Percentiles rank a stretch among this genome's conserved stretches.
phyloP scores from a whole-genome alignment of 2,797 vertebrate species.

The Rhinogobio ventralis region DNA sequence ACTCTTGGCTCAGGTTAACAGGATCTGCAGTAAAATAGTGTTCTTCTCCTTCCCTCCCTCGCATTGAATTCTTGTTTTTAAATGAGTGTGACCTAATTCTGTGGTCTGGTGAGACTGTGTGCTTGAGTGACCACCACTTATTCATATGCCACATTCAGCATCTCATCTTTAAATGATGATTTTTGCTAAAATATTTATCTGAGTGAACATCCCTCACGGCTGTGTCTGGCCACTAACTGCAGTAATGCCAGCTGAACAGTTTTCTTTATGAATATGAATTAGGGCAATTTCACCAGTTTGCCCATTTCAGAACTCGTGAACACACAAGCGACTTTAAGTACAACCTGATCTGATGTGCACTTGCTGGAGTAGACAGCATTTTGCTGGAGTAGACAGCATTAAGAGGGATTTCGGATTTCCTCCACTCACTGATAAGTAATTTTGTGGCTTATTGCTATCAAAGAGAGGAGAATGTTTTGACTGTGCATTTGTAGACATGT shows the following conservation, averaged over 20 bases:
- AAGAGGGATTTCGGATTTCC: slow-evolving; percentile 20
- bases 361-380: slow-evolving; percentile 20
- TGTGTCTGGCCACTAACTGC: slow-evolving; percentile 68
- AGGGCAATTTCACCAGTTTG: slow-evolving; percentile 39
- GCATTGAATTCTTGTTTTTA: slow-evolving; percentile 37
- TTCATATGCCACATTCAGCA: slow-evolving; percentile 72
- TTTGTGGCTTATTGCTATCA: slow-evolving; percentile 6
- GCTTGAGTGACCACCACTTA: slow-evolving; percentile 61
- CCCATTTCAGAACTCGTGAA: slow-evolving; percentile 21
- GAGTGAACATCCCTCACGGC: slow-evolving; percentile 64
- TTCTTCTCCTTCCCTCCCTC: slow-evolving; percentile 55
- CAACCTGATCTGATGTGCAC: slow-evolving; percentile 28
- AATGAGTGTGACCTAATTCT: slow-evolving; percentile 55
- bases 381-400: slow-evolving; percentile 20
- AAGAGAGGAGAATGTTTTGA: slow-evolving; percentile 13
- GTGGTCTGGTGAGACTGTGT: slow-evolving; percentile 44
- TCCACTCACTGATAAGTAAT: background rate
- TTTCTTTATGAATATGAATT: slow-evolving; percentile 48
- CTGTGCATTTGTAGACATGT: background rate
- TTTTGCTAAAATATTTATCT: slow-evolving; percentile 78
- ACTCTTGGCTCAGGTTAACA: slow-evolving; percentile 42
- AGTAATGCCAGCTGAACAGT: slow-evolving; percentile 62
- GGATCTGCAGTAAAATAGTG: slow-evolving; percentile 64
- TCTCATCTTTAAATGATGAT: slow-evolving; percentile 79
- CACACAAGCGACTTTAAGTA: background rate